These are phyloP conservation scores for Exaiptasia diaphana DNA, from an alignment of 64 coral and sea anemone species.

Conservation along the genomic window DNA sequence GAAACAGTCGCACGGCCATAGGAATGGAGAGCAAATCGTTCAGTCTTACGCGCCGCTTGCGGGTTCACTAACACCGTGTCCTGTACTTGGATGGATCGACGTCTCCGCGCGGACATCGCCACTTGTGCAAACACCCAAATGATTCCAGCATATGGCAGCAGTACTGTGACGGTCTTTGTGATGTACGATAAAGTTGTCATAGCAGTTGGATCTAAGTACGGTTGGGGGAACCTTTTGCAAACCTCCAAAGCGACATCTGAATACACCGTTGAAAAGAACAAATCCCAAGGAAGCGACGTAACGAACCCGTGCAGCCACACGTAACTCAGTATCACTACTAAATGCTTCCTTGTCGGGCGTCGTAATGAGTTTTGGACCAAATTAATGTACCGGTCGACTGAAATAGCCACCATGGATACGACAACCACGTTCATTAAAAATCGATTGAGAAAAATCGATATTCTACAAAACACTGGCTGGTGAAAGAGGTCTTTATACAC, in stretches of 20 bases:
- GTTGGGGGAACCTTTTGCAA: constrained; percentile 4
- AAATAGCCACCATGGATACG: constrained; percentile 59
- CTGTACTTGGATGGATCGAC: constrained; percentile 43
- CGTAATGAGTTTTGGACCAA: constrained; percentile 22
- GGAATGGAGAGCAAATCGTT: constrained; percentile 32
- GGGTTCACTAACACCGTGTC: neutral
- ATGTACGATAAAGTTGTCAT: constrained; percentile 7
- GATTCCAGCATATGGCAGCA: constrained; percentile 33
- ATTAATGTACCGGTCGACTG: constrained; percentile 62
- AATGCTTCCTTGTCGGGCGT: constrained; percentile 26
- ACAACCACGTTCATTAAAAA: constrained; percentile 44
- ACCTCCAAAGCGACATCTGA: neutral
- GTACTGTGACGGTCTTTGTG: constrained; percentile 30
- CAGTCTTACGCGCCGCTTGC: constrained; percentile 26
- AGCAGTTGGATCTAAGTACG: constrained; percentile 27
- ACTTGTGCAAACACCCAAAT: constrained; percentile 45
- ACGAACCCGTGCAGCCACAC: constrained; percentile 57
- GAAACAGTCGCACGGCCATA: constrained; percentile 39
- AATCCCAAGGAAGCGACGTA: constrained; percentile 45
- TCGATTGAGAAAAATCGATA: constrained; percentile 47
- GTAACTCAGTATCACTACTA: constrained; percentile 15
- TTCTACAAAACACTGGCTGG: constrained; percentile 2
- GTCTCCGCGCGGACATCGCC: constrained; percentile 31
- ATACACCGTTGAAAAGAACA: neutral
- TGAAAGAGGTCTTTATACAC: neutral